Percentiles rank a stretch among this genome's conserved stretches.
Evolutionary conservation across 2,113 vertebrate genomes (phyloP).

Genomic region (Apodemus sylvaticus): DNA sequence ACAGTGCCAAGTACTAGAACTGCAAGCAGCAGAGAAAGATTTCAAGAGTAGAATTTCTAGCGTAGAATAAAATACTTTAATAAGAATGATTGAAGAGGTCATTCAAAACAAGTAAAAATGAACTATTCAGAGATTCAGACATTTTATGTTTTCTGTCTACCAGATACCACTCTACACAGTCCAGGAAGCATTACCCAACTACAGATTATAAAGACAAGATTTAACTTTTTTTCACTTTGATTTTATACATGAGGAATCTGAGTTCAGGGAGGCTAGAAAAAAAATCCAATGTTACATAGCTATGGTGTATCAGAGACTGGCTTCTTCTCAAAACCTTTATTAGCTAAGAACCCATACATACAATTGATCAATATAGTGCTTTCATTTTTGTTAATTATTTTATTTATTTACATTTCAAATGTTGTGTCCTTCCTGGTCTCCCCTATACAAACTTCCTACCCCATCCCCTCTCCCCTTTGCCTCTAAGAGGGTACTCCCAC

Average conservation of each 20-base stretch:
- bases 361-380: not conserved
- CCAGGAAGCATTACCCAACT: not conserved
- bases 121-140: not conserved
- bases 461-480: no score
- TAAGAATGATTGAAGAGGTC: not conserved
- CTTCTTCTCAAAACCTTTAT: slow-evolving; percentile 5
- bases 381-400: not conserved
- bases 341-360: not conserved
- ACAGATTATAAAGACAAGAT: not conserved
- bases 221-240: not conserved
- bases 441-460: no score
- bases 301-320: not conserved
- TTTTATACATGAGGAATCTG: slow-evolving; percentile 25
- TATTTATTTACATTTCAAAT: no score
- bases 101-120: slow-evolving; percentile 27
- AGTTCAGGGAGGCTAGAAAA: slow-evolving; percentile 5
- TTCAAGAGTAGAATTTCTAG: not conserved
- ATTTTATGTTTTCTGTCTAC: not conserved
- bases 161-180: not conserved
- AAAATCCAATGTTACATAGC: not conserved
- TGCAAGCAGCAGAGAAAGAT: not conserved
- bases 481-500: no score
- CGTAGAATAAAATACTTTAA: not conserved
- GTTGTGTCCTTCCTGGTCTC: no score
- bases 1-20: not conserved